phyloP scores from a whole-genome alignment of 1,140 invertebrate species.

The Condylostylus longicornis region DNA sequence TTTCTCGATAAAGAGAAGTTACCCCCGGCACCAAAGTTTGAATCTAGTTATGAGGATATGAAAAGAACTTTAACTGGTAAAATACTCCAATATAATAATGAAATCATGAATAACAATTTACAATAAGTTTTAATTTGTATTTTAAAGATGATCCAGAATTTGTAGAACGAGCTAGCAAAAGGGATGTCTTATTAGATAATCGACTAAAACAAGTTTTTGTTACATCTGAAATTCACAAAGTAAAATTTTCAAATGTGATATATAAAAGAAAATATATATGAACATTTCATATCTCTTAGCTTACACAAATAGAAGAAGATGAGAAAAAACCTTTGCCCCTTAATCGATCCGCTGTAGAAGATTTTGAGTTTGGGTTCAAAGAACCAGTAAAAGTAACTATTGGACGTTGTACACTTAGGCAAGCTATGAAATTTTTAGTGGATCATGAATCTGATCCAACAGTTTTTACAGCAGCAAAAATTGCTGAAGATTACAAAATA shows the following conservation, averaged over 20 bases:
- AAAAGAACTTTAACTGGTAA: slow-evolving; percentile 43
- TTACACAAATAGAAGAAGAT: slow-evolving; percentile 5
- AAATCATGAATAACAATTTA: background rate
- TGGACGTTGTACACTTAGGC: slow-evolving; percentile 38
- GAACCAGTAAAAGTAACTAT: slow-evolving; percentile 36
- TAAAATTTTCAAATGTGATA: slow-evolving; percentile 5
- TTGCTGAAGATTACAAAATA: slow-evolving; percentile 51
- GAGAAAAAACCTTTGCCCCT: slow-evolving; percentile 16
- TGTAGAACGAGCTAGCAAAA: slow-evolving; percentile 39
- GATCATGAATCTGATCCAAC: slow-evolving; percentile 43
- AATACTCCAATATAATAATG: slow-evolving; percentile 5
- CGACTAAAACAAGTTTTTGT: slow-evolving; percentile 54
- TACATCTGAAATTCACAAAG: slow-evolving; percentile 38
- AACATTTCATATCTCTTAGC: background rate
- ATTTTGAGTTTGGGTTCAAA: slow-evolving; percentile 39
- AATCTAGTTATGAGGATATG: slow-evolving; percentile 41
- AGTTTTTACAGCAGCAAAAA: slow-evolving; percentile 37
- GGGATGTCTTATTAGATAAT: slow-evolving; percentile 40
- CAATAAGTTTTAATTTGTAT: slow-evolving; percentile 1
- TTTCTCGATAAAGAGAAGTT: slow-evolving; percentile 50
- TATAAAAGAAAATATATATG: background rate
- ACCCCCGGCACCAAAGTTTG: slow-evolving; percentile 43
- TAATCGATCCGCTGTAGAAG: slow-evolving; percentile 23
- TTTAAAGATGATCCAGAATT: slow-evolving; percentile 43
- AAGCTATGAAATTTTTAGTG: slow-evolving; percentile 42